Evolutionary conservation across 2,113 vertebrate species (phyloP).

Genomic region (Canis aureus): DNA sequence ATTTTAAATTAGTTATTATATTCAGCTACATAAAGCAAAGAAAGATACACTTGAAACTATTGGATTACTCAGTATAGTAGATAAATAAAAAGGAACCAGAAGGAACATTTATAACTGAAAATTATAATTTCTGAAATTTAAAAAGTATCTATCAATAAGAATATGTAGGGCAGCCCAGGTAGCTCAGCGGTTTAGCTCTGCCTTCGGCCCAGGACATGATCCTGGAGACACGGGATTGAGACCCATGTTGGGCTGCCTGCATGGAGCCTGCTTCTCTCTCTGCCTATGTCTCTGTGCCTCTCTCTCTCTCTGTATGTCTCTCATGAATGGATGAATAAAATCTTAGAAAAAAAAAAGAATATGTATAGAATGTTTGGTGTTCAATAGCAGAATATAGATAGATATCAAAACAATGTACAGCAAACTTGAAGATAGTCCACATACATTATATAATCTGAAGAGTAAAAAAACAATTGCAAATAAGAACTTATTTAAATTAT

Average conservation of each 20-base stretch:
- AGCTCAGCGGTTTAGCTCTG: too few relatives aligned
- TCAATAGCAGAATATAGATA: neutral
- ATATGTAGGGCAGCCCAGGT: too few relatives aligned
- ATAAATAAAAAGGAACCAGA: neutral
- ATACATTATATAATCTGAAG: neutral
- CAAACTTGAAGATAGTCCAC: neutral
- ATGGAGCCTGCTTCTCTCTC: too few relatives aligned
- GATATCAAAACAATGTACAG: neutral
- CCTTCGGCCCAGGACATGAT: too few relatives aligned
- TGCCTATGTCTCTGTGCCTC: too few relatives aligned
- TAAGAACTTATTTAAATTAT: too few relatives aligned
- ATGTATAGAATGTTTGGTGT: neutral
- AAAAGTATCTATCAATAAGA: neutral
- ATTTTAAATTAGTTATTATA: neutral
- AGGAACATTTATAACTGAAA: neutral
- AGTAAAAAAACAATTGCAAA: neutral
- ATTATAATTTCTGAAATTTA: neutral
- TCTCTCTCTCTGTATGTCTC: too few relatives aligned
- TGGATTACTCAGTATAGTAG: neutral
- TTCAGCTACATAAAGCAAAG: neutral
- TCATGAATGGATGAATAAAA: too few relatives aligned
- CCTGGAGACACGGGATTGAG: too few relatives aligned
- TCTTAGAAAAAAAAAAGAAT: too few relatives aligned
- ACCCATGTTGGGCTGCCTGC: too few relatives aligned
- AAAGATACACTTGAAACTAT: neutral